Base-by-base conservation (phyloP, 2,888 invertebrate species). In the Leptodirus hochenwartii region DNA sequence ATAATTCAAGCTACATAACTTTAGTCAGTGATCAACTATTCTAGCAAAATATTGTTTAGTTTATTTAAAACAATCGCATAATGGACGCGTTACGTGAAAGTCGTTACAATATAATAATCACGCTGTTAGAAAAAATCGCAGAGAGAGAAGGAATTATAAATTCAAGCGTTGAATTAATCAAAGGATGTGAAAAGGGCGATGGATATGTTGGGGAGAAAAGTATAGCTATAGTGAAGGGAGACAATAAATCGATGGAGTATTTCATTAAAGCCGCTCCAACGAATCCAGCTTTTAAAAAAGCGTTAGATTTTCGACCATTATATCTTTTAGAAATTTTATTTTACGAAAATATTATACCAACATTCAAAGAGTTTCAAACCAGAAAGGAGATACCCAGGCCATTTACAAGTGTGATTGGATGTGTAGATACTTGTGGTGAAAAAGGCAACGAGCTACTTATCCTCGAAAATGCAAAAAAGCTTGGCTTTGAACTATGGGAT, bases 401-500 rank as follows among this genome's bases (percentile, higher is more conserved):
- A 4, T 41, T 43, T 12, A 25, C 28, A 10, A 31, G 27, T 6
- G 25, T 32, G 4, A 29, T 37, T 4, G 35, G 39, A 30, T 41
- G 30, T 30, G 42, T 36, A 22, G 29, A 30, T 15, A 31, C 35
- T 5, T 30, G 31, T 6, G 17, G 9, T n/a, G 31, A 37, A 16
- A 32, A 39, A 10, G 22, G 24, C n/a, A 33, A 39, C 2, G 44
- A 46, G 34, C 25, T 30, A 2, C 24, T 51, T 4, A 37, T 47
- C 5, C 28, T 50, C 32, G 43, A 45, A 38, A 47, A 50, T 34
- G 26, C 49, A 20, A 43, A 41, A 28, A 31, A 32, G 11, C 15
- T 15, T 10, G 43, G 42, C 2, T 50, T 40, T 34, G 30, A 38
- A 6, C 22, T 48, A 22, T 43, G 44, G 40, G 37, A 47, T 26